Conservation (phyloP, 2,797 vertebrate genomes). For the Capromys pilorides region DNA sequence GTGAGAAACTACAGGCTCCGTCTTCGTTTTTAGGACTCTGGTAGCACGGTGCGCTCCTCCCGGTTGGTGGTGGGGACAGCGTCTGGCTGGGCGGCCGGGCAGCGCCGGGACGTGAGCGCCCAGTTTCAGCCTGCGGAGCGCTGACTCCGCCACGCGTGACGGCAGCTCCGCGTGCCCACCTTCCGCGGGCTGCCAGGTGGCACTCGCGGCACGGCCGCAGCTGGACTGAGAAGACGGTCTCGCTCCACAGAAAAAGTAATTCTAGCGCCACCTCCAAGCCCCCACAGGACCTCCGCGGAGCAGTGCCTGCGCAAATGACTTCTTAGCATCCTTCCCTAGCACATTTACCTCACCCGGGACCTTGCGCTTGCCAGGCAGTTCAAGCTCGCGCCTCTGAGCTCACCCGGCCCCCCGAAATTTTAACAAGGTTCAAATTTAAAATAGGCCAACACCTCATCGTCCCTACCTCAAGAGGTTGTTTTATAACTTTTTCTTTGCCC, state of each 20-base stretch:
- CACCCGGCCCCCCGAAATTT: neutral
- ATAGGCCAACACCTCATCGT: neutral
- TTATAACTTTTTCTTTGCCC: neutral
- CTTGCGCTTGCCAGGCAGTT: no score
- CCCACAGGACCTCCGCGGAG: neutral
- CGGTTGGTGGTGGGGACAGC: neutral
- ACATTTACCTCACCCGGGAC: neutral
- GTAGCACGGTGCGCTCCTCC: neutral
- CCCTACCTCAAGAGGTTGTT: neutral
- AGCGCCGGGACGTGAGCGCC: neutral
- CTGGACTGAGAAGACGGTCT: neutral
- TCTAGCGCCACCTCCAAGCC: neutral
- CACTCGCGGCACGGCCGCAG: no score
- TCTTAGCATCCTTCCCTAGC: neutral
- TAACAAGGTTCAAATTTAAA: neutral
- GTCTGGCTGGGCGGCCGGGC: neutral
- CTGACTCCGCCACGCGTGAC: neutral
- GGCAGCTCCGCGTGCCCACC: neutral
- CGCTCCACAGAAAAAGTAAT: neutral
- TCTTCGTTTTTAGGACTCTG: neutral
- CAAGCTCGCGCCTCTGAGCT: no score
- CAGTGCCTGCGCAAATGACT: neutral
- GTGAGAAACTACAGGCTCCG: neutral
- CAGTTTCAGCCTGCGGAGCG: neutral
- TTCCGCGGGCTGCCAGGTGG: neutral